phyloP scores from a whole-genome alignment of 2,113 vertebrate species.

The Machaerirhynchus nigripectus region DNA sequence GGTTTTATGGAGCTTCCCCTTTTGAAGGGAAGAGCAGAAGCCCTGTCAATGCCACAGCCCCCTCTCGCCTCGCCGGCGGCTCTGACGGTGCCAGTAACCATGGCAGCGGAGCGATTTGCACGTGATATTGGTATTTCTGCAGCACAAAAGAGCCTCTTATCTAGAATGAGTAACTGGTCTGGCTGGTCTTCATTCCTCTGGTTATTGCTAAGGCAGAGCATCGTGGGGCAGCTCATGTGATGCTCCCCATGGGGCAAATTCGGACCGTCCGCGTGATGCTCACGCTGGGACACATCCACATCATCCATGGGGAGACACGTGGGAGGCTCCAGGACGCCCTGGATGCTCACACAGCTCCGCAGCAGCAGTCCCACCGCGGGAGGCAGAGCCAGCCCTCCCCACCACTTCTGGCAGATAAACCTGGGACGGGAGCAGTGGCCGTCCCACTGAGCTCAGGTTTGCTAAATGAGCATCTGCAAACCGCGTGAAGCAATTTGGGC shows the following conservation, averaged over 20 bases:
- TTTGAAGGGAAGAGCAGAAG: rapidly evolving
- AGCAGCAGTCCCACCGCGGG: rapidly evolving
- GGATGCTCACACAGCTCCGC: rapidly evolving
- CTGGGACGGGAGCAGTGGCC: rapidly evolving
- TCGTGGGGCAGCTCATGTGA: rapidly evolving
- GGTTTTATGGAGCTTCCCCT: background rate
- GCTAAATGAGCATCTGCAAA: background rate
- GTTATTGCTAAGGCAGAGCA: background rate
- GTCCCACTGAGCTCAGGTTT: rapidly evolving
- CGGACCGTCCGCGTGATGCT: rapidly evolving
- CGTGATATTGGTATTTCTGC: constrained; percentile 26
- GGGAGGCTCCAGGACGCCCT: background rate
- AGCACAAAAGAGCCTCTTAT: constrained; percentile 39
- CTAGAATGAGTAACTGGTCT: background rate
- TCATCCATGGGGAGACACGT: rapidly evolving
- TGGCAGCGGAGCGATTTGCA: background rate
- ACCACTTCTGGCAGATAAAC: rapidly evolving
- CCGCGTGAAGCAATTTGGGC: rapidly evolving
- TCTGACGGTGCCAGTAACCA: background rate
- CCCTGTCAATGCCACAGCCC: rapidly evolving
- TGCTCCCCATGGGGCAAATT: background rate
- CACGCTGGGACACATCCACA: rapidly evolving
- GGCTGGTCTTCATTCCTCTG: background rate
- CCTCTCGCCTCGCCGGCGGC: rapidly evolving
- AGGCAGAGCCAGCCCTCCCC: background rate